These are phyloP conservation scores for Diorhabda sublineata DNA, from an alignment of 1,140 invertebrate genomes.

Conservation along the genomic window DNA sequence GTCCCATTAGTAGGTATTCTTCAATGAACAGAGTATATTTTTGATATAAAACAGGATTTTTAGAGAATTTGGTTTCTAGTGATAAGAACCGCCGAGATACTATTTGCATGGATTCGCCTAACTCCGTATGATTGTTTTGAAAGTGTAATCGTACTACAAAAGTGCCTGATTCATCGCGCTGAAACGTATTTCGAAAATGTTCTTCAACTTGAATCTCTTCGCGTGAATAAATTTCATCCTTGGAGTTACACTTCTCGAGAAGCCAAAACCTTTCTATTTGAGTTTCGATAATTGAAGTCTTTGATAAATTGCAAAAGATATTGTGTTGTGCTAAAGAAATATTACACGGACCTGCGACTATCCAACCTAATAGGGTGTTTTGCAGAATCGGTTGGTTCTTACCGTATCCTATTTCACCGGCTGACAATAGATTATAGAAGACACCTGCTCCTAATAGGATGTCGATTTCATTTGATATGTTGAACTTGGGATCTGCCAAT, in stretches of 20 bases:
- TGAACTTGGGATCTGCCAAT: slow-evolving; percentile 19
- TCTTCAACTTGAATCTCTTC: neutral
- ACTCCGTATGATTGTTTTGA: no score
- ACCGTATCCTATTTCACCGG: slow-evolving; percentile 13
- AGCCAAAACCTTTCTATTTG: slow-evolving; percentile 11
- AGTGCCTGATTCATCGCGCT: neutral
- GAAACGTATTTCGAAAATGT: slow-evolving; percentile 6
- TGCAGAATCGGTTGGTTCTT: slow-evolving; percentile 15
- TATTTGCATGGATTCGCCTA: neutral
- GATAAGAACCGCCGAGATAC: slow-evolving; percentile 17
- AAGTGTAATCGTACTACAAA: slow-evolving; percentile 20
- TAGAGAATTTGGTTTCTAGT: slow-evolving; percentile 17
- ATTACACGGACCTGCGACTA: neutral
- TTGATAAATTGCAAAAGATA: neutral
- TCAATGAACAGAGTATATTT: slow-evolving; percentile 36
- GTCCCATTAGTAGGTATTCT: slow-evolving; percentile 38
- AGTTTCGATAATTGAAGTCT: neutral
- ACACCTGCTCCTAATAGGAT: slow-evolving; percentile 11
- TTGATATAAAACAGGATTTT: slow-evolving; percentile 8
- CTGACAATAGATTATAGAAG: slow-evolving; percentile 15
- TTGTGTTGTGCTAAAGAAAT: neutral
- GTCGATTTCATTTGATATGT: slow-evolving; percentile 14
- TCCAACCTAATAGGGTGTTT: slow-evolving; percentile 22
- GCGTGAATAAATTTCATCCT: neutral
- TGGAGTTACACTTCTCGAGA: neutral